Conservation (phyloP, 2,888 invertebrate species). For the Carcina quercana region DNA sequence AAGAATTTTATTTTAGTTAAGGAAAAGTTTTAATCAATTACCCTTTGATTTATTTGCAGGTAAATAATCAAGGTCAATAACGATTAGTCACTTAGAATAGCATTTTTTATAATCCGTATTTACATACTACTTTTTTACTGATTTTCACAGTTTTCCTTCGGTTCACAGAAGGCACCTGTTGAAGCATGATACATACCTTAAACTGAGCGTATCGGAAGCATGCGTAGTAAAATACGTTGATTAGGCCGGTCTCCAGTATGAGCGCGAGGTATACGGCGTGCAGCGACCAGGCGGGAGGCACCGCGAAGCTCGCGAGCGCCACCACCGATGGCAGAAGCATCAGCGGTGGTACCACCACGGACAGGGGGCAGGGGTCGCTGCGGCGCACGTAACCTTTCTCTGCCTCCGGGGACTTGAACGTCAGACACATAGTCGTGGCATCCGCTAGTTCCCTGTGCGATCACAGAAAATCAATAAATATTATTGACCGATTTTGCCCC, state of each 20-base stretch:
- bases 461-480: slow-evolving; percentile 12
- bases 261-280: slow-evolving; percentile 50
- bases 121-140: too few species aligned
- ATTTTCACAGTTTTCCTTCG: too few species aligned
- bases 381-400: slow-evolving; percentile 49
- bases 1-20: too few species aligned
- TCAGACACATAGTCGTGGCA: slow-evolving; percentile 53
- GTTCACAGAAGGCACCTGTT: too few species aligned
- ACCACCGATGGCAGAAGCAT: slow-evolving; percentile 58
- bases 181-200: slow-evolving; percentile 33
- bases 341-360: slow-evolving; percentile 53
- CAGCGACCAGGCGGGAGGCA: slow-evolving; percentile 44
- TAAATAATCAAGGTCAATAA: too few species aligned
- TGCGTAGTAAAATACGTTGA: slow-evolving; percentile 49
- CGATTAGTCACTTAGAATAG: too few species aligned
- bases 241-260: slow-evolving; percentile 45
- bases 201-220: slow-evolving; percentile 45
- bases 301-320: slow-evolving; percentile 45
- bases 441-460: slow-evolving; percentile 55
- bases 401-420: slow-evolving; percentile 46
- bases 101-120: too few species aligned
- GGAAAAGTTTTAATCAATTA: too few species aligned
- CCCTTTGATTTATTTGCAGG: too few species aligned
- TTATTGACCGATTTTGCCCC: too few species aligned
- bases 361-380: slow-evolving; percentile 47